Base-by-base conservation (phyloP, 2,888 invertebrate genomes). In the Archaeoteleia sp. region DNA sequence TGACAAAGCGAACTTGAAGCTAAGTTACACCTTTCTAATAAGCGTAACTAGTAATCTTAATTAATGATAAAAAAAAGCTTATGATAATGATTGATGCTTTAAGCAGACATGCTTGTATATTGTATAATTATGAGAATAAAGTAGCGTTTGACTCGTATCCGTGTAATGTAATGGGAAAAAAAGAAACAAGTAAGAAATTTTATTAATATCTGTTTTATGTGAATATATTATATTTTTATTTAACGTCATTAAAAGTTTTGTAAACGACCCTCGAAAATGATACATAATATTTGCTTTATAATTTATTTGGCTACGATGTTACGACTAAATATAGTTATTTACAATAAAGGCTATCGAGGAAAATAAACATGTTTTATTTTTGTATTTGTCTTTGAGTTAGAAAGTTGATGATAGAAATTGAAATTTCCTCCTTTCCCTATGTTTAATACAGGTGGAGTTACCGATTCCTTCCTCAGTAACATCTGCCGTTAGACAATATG, bases 111-210 rank as follows among this genome's bases (percentile, higher is more conserved):
- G 79, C 79, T 83, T 82, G 82, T 82, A 80, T 80, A 81, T 82
- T 79, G 78, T 79, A 78, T 73, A 75, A 78, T 82, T 80, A 78
- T 78, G 74, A 78, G 70, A 82, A 81, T 81, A 81, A 82, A 83
- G 78, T 82, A 83, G 80, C 68, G 72, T 81, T 81, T 81, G 80
- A 76, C 78, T 80, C 77, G 74, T 79, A 79, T 67, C 70, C 58
- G 70, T 77, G 57, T 74, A 77, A 75, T 76, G 70, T 75, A 74
- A 75, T 70, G 68, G 70, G 53, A 71, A 46, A 57, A 58, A 57
- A 67, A 32, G 48, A 62, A 60, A 54, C 42, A 61, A 66, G 39
- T 51, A 65, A 30, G 62, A 71, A 32, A 49, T 70, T 71, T 71
- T 72, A 53, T 72, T 23, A 15, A 20, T 66, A 67, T 67, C 75